Evolutionary conservation across 2,113 vertebrate species (phyloP).

Genomic region (Jaculus jaculus): DNA sequence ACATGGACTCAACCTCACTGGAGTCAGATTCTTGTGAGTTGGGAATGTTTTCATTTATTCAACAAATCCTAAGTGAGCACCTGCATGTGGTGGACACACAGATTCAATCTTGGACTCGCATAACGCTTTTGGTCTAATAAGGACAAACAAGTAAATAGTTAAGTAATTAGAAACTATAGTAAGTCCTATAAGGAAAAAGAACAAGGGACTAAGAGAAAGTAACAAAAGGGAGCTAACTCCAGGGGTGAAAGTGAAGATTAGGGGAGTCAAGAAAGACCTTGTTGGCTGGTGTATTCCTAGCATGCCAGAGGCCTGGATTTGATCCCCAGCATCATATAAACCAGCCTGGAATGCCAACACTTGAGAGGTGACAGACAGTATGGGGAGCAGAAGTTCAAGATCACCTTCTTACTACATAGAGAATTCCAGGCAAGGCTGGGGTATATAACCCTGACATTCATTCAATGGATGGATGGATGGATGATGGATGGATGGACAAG

Average conservation of each 20-base stretch:
- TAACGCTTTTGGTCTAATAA: constrained; percentile 2
- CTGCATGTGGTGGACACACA: constrained; percentile 14
- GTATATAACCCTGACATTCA: neutral
- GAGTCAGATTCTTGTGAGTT: neutral
- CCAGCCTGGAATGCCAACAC: neutral
- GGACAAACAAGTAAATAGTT: neutral
- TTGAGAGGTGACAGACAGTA: neutral
- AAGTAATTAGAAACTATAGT: constrained; percentile 26
- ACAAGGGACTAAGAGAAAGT: neutral
- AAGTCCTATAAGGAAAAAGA: constrained; percentile 36
- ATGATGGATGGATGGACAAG: too few species aligned
- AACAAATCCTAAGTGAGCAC: constrained; percentile 33
- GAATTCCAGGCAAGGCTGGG: neutral
- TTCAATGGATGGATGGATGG: too few species aligned
- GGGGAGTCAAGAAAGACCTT: constrained; percentile 12
- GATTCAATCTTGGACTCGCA: neutral
- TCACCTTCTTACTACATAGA: neutral
- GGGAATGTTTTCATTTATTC: constrained; percentile 7
- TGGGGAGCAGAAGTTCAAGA: neutral
- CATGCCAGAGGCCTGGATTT: neutral
- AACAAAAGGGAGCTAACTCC: constrained; percentile 7
- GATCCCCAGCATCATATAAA: neutral
- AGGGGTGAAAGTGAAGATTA: neutral
- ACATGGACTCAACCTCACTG: neutral
- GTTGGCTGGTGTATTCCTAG: neutral